phyloP scores from a whole-genome alignment of 2,888 invertebrate genomes.

The Ormyrus labotus region DNA sequence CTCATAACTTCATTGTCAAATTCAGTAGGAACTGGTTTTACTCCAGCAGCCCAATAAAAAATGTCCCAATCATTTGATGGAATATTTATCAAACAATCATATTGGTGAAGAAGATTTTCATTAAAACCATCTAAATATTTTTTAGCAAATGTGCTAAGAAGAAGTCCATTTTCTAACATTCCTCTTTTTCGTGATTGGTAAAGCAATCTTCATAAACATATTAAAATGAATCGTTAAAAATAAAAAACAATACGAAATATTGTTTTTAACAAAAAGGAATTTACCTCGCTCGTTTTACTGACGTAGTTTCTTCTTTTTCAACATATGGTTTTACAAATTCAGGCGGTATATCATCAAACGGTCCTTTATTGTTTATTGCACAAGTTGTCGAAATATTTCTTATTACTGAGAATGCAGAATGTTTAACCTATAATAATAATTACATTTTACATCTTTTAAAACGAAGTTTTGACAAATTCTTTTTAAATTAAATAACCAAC shows the following conservation, averaged over 20 bases:
- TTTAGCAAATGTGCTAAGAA: conserved; percentile 93
- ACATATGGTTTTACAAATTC: conserved; percentile 65
- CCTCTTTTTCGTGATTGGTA: conserved; percentile 98
- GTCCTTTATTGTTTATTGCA: conserved; percentile 56
- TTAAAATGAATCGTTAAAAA: not conserved
- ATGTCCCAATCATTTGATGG: conserved; percentile 98
- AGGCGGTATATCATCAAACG: conserved; percentile 64
- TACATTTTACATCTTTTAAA: too few relatives aligned
- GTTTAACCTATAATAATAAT: conserved; percentile 15
- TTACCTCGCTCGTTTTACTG: conserved; percentile 69
- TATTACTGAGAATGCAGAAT: conserved; percentile 6
- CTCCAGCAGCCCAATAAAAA: conserved; percentile 93
- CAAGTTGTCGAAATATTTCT: conserved; percentile 59
- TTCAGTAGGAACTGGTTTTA: conserved; percentile 88
- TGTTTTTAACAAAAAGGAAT: conserved; percentile 1
- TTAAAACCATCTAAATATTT: conserved; percentile 85
- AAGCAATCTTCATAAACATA: conserved; percentile 79
- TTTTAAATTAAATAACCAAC: too few relatives aligned
- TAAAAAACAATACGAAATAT: not conserved
- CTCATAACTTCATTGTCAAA: conserved; percentile 92
- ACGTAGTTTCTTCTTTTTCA: conserved; percentile 64
- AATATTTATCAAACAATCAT: conserved; percentile 92
- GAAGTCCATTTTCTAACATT: conserved; percentile 95
- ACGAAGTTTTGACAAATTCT: too few relatives aligned
- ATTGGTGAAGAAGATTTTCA: conserved; percentile 84